Base-by-base conservation (phyloP, 2,888 invertebrate genomes). In the Hirtodrosophila duncani region DNA sequence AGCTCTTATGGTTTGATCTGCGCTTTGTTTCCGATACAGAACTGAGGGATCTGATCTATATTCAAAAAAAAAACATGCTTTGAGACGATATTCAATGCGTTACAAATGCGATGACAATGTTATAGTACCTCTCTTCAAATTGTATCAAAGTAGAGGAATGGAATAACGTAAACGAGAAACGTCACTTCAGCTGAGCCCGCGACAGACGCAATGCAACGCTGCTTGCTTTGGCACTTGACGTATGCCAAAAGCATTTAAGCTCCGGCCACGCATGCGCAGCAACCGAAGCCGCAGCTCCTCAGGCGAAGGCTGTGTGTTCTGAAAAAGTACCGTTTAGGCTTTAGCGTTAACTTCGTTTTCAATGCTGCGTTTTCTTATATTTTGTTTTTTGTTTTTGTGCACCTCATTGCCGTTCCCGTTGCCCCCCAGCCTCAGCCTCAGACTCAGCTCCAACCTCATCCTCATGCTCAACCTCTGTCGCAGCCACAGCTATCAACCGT, bases 161-260 rank as follows among this genome's bases (percentile, higher is more conserved):
- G 30, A 14, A 30, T 24, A 3, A n/a, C 4, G 24, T 8, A 6
- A 7, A 4, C 5, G n/a, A 24, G 24, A 24, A 7, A n/a, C 24
- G 3, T 3, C 27, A 31, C 36, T 29, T 39, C 29, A 41, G 38
- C 34, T 24, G 24, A n/a, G n/a, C n/a, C n/a, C n/a, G n/a, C n/a
- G n/a, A n/a, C n/a, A 20, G 24, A 24, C 38, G 21, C 38, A n/a
- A 34, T 18, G 49, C 46, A 46, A 45, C 36, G 48, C 37, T 36
- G n/a, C n/a, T 46, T 36, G 37, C 50, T 38, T 51, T 53, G 67
- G 72, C 63, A 68, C 62, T 72, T 77, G 72, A 77, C 72, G 72
- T 68, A 68, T 72, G 72, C 74, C 66, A 67, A 67, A 63, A 63
- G 67, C 66, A 67, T 72, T 72, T 77, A 65, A 67, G 67, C 60